Evolutionary conservation across 92 coral and sea anemone species (phyloP), one percentile per base, ranked within the genome.

Genomic region (Actinostola sp.): DNA sequence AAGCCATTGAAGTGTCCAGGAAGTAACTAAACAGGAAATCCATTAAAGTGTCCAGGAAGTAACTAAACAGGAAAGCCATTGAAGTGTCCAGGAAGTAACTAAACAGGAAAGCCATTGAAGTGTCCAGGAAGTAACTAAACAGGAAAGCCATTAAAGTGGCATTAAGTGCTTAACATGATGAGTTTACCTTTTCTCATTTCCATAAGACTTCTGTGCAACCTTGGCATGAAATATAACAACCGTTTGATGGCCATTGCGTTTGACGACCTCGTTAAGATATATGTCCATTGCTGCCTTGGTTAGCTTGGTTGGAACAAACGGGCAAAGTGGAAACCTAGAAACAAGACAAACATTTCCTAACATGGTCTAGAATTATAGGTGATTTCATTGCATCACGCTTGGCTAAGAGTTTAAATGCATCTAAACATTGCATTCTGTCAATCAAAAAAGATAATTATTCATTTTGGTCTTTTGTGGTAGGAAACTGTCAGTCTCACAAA

Each of bases 151-250:
- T 26, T 69, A 5, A 19, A 44, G 39, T 71, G 44, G n/a, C 20
- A 16, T 31, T 48, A 16, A 2, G 9, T 13, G 17, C 4, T 16
- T 24, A 48, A 67, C 2, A 46, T 6, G 21, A 33, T 19, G 2
- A 32, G 31, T 13, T 12, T 63, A 95, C 99, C 99, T 86, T 86
- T 88, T 95, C 36, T 95, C 99, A 63, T 95, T 95, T 51, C 99
- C 99, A 73, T 95, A 95, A 16, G 99, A 95, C 67, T 95, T 95
- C 51, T 95, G 99, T 25, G 99, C 99, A 39, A 95, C 99, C 72
- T 95, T 95, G 20, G 99, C 99, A 86, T 95, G 99, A 45, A 91
- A 87, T 64, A 95, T 95, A 66, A 86, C 88, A 21, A 95, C 97
- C 32, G 99, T 95, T 48, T 95, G 99, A 32, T 90, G 97, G 36